Evolutionary conservation across 53 echinoderm and acorn worm species (phyloP).

Genomic region (Astropecten irregularis): DNA sequence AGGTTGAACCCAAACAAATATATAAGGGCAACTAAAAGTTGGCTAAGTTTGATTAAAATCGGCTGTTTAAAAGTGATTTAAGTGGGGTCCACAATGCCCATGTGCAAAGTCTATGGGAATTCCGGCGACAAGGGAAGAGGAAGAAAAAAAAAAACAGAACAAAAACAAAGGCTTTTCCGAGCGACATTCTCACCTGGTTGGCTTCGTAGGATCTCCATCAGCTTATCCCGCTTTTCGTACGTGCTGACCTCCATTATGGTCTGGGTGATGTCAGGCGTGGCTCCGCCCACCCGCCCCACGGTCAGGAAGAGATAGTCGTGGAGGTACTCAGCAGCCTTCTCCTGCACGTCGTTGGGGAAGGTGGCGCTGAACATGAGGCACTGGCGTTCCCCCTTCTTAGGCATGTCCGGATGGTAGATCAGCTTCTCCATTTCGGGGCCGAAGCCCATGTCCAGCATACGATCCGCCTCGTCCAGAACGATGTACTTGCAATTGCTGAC

Average conservation of each 20-base stretch:
- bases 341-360: conserved; percentile 91
- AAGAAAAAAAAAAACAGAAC: no score
- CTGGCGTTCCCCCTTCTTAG: conserved; percentile 81
- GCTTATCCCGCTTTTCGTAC: conserved; percentile 80
- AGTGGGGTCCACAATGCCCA: no score
- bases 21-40: no score
- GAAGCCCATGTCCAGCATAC: conserved; percentile 99
- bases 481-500: conserved; percentile 74
- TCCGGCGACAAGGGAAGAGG: no score
- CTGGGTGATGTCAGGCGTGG: conserved; percentile 91
- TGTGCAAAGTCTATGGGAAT: no score
- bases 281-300: conserved; percentile 91
- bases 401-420: conserved; percentile 86
- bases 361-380: conserved; percentile 99
- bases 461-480: conserved; percentile 95
- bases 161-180: no score
- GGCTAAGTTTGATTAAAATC: no score
- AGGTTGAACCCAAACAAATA: no score
- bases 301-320: conserved; percentile 95
- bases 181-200: conserved; percentile 75
- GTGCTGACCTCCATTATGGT: conserved; percentile 69
- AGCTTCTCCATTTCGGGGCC: conserved; percentile 88
- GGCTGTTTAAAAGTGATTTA: no score
- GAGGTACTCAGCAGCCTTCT: conserved; percentile 84
- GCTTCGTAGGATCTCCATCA: conserved; percentile 76